These are phyloP conservation scores for Melanotaenia nigrans DNA, from an alignment of 2,797 vertebrate species.

Conservation along the genomic window DNA sequence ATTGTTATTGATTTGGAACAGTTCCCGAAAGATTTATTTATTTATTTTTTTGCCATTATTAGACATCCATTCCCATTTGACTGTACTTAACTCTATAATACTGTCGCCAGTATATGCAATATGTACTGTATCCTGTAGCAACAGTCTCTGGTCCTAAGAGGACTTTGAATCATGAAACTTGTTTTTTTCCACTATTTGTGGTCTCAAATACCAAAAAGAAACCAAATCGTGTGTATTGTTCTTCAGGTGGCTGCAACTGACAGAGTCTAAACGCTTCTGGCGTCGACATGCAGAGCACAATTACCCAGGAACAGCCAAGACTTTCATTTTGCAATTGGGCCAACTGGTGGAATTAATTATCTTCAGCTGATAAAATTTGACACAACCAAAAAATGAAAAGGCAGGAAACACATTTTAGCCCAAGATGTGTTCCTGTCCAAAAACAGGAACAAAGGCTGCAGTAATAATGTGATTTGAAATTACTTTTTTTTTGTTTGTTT, in stretches of 20 bases:
- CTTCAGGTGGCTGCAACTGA: slow-evolving; percentile 29
- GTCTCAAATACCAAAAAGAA: slow-evolving; percentile 33
- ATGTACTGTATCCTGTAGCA: neutral
- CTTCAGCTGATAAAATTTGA: slow-evolving; percentile 45
- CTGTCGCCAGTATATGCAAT: neutral
- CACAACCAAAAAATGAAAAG: slow-evolving; percentile 16
- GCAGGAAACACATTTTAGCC: neutral
- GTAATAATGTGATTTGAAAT: neutral
- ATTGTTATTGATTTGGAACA: slow-evolving; percentile 14
- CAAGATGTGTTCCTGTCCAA: slow-evolving; percentile 5
- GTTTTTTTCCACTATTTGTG: neutral
- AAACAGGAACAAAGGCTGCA: neutral
- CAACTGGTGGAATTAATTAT: slow-evolving; percentile 57
- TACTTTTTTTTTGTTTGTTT: neutral
- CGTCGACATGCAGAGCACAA: slow-evolving; percentile 47
- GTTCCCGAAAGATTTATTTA: neutral
- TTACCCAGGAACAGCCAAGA: slow-evolving; percentile 39
- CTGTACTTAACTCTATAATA: neutral
- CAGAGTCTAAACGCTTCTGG: slow-evolving; percentile 37
- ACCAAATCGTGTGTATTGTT: slow-evolving; percentile 34
- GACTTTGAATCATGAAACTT: slow-evolving; percentile 1
- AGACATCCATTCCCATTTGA: slow-evolving; percentile 1
- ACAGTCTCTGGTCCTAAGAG: neutral
- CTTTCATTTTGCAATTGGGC: slow-evolving; percentile 51
- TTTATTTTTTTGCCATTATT: neutral